Evolutionary conservation across 2,797 vertebrate genomes (phyloP).

Genomic region (Phaenicophaeus curvirostris): DNA sequence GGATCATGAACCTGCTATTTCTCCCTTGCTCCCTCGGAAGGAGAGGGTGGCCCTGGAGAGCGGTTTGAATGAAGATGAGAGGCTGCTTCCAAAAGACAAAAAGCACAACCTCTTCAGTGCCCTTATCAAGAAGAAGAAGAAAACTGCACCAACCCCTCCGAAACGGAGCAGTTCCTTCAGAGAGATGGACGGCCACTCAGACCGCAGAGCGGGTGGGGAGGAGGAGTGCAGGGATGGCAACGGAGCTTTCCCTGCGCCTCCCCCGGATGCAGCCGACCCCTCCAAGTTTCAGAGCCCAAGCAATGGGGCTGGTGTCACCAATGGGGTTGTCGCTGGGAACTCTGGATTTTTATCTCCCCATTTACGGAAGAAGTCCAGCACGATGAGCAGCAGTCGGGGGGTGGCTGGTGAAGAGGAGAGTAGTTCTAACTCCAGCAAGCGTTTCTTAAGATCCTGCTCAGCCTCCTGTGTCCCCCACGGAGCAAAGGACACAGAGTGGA

Average conservation of each 20-base stretch:
- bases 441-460: conserved; percentile 90
- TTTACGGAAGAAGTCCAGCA: conserved; percentile 86
- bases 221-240: conserved; percentile 86
- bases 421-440: conserved; percentile 84
- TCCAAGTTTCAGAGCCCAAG: conserved; percentile 81
- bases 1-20: conserved; percentile 86
- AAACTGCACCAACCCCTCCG: conserved; percentile 90
- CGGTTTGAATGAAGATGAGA: conserved; percentile 89
- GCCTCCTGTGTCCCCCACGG: conserved; percentile 85
- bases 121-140: conserved; percentile 97
- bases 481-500: conserved; percentile 86
- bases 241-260: conserved; percentile 65
- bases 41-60: conserved; percentile 85
- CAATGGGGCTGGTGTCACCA: conserved; percentile 81
- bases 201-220: conserved; percentile 76
- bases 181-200: conserved; percentile 84
- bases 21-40: conserved; percentile 91
- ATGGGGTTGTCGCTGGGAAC: conserved; percentile 84
- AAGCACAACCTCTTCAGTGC: conserved; percentile 89
- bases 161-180: conserved; percentile 96
- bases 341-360: conserved; percentile 81
- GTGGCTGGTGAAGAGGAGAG: conserved; percentile 85
- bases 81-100: conserved; percentile 89
- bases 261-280: conserved; percentile 76
- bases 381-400: conserved; percentile 74